Conservation (phyloP, 1,140 invertebrate species). For the Sitobion miscanthi region DNA sequence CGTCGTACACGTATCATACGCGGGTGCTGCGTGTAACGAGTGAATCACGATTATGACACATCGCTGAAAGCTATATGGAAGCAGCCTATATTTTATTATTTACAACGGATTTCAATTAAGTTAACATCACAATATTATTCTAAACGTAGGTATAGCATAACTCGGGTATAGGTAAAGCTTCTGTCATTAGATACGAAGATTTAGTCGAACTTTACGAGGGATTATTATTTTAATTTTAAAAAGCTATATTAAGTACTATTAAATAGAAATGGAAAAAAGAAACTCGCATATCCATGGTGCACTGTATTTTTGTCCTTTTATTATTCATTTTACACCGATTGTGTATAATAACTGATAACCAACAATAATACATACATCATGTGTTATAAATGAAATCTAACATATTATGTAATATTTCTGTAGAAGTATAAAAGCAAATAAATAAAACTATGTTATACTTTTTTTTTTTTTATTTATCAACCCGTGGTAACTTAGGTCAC, state of each 20-base stretch:
- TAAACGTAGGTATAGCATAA: background rate
- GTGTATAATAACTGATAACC: no score
- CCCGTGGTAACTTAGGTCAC: no score
- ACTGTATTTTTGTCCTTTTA: background rate
- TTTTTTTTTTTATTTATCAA: no score
- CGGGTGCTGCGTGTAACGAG: background rate
- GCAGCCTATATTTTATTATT: background rate
- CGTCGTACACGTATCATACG: background rate
- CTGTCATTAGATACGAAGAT: background rate
- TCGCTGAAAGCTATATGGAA: background rate
- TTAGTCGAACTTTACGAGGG: background rate
- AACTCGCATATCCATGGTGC: background rate
- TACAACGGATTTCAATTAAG: background rate
- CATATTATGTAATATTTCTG: background rate
- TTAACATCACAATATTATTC: background rate
- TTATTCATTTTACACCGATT: background rate
- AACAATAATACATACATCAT: background rate
- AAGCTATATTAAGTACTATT: background rate
- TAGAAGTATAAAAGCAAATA: background rate
- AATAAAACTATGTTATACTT: background rate
- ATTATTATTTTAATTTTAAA: background rate
- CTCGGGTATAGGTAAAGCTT: no score
- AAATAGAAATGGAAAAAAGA: background rate
- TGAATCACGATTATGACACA: constrained; percentile 9
- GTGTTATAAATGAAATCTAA: background rate